phyloP scores from a whole-genome alignment of 2,797 vertebrate genomes.

The Gephyroberyx darwinii region DNA sequence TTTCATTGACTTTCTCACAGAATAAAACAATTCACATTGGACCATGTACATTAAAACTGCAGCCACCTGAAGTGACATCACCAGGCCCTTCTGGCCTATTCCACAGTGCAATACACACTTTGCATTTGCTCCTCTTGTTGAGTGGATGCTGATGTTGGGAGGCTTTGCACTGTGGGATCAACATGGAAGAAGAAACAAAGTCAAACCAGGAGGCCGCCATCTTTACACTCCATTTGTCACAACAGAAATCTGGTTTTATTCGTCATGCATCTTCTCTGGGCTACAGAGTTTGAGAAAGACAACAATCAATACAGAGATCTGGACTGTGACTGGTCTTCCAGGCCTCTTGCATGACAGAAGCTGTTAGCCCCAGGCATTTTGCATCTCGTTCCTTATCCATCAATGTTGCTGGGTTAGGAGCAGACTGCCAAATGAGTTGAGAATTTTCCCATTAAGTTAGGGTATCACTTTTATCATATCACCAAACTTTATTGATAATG shows the following conservation, averaged over 20 bases:
- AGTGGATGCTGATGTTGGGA: background rate
- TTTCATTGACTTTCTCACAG: background rate
- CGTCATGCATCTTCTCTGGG: background rate
- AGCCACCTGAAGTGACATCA: conserved; percentile 15
- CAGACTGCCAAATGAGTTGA: background rate
- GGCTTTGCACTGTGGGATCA: background rate
- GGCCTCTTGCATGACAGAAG: background rate
- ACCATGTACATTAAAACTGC: background rate
- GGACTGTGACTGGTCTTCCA: background rate
- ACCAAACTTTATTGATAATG: too few relatives aligned
- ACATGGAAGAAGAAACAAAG: background rate
- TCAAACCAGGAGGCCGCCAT: background rate
- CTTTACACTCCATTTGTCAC: background rate
- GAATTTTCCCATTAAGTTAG: background rate
- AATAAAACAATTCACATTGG: background rate
- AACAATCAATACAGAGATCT: background rate
- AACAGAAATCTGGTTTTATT: background rate
- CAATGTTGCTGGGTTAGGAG: background rate
- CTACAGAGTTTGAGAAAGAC: background rate
- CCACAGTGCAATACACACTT: background rate
- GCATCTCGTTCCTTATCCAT: background rate
- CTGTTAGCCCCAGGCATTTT: background rate
- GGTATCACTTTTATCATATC: background rate
- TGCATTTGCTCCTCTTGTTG: background rate
- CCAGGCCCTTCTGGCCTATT: background rate